Evolutionary conservation across 2,797 vertebrate genomes (phyloP).

Genomic region (Onychomys leucogaster): DNA sequence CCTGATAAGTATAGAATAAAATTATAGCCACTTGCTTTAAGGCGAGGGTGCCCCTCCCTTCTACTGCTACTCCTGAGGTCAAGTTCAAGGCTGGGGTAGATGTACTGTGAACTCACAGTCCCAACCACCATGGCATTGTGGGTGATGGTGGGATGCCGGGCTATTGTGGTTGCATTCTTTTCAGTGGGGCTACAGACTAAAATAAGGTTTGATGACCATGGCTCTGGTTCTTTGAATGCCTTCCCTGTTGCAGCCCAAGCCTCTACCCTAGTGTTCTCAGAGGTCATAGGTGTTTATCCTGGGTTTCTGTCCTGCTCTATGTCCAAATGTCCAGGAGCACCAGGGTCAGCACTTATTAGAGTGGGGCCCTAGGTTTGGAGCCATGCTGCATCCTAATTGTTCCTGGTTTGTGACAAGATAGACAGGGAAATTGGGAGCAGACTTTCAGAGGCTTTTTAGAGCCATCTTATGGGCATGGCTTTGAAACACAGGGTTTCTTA

Average conservation of each 20-base stretch:
- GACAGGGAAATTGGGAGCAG: background rate
- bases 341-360: background rate
- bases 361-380: background rate
- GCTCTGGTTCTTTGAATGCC: background rate
- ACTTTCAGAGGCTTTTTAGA: background rate
- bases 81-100: background rate
- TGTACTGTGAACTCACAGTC: background rate
- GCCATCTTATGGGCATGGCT: background rate
- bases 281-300: background rate
- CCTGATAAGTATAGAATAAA: conserved; percentile 42
- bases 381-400: background rate
- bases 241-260: background rate
- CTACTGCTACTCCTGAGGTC: background rate
- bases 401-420: background rate
- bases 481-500: background rate
- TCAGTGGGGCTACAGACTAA: background rate
- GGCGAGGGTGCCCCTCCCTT: background rate
- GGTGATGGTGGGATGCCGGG: background rate
- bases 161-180: conserved; percentile 30
- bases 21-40: conserved; percentile 24
- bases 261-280: background rate
- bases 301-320: background rate
- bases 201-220: background rate
- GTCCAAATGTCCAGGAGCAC: background rate
- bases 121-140: background rate